Conservation (phyloP, 2,113 vertebrate genomes). For the Mesitornis unicolor region DNA sequence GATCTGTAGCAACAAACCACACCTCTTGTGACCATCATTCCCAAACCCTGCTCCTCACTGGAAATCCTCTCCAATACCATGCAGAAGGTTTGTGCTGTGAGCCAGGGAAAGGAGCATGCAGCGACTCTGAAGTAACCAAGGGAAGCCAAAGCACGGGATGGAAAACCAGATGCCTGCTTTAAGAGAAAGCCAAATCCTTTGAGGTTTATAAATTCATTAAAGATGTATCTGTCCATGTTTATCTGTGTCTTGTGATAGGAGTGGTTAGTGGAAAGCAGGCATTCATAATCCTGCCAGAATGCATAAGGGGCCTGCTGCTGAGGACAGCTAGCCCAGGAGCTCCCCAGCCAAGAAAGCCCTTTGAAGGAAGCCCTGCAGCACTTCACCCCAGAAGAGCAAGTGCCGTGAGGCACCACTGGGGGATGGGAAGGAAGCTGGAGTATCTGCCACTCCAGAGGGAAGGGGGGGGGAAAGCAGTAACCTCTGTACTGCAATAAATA, state of each 20-base stretch:
- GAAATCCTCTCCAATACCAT: neutral
- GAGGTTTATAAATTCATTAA: constrained; percentile 5
- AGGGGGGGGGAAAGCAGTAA: neutral
- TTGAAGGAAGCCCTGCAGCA: neutral
- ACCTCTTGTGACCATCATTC: neutral
- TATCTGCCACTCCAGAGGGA: neutral
- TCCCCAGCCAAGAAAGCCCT: neutral
- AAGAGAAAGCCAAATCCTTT: neutral
- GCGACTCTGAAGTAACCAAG: neutral
- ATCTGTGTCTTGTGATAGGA: neutral
- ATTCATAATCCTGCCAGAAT: neutral
- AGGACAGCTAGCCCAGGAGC: neutral
- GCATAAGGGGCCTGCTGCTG: neutral
- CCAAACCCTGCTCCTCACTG: neutral
- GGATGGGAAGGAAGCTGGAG: neutral
- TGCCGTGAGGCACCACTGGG: neutral
- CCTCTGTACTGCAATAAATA: neutral
- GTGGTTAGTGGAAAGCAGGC: neutral
- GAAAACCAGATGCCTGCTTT: neutral
- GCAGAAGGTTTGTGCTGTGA: neutral
- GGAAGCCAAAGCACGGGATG: neutral
- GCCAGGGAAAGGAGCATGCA: fast-evolving
- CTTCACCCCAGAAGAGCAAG: neutral
- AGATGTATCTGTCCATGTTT: neutral
- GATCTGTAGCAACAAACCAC: neutral